Percentiles rank a stretch among this genome's conserved stretches.
These are phyloP conservation scores for Lampris incognitus DNA, from an alignment of 2,113 vertebrate species.

Conservation along the genomic window DNA sequence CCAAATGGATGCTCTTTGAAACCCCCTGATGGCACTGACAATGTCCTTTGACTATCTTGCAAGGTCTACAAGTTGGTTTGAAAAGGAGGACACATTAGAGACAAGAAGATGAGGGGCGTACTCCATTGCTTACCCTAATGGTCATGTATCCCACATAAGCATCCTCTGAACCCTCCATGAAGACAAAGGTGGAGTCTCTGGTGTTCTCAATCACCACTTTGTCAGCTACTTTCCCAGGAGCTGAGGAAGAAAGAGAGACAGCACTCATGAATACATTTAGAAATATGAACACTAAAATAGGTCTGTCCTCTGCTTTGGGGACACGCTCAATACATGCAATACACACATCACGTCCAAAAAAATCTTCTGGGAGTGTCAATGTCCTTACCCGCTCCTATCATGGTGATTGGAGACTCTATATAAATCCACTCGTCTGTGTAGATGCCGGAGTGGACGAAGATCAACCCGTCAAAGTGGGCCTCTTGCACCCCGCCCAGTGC, in stretches of 20 bases:
- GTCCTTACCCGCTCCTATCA: conserved; percentile 97
- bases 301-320: background rate
- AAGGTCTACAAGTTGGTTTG: background rate
- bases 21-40: background rate
- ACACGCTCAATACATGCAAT: conserved; percentile 44
- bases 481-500: conserved; percentile 98
- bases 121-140: conserved; percentile 88
- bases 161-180: conserved; percentile 99
- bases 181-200: conserved; percentile 99
- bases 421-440: conserved; percentile 99
- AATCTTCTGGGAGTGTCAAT: background rate
- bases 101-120: background rate
- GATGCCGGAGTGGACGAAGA: conserved; percentile 99
- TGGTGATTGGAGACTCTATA: conserved; percentile 99
- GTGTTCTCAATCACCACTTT: conserved; percentile 97
- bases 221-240: conserved; percentile 93
- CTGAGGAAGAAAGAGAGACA: conserved; percentile 75
- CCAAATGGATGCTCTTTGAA: background rate
- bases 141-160: conserved; percentile 99
- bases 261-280: conserved; percentile 38
- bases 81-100: background rate
- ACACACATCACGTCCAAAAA: background rate
- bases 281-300: conserved; percentile 2
- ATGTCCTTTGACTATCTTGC: background rate
- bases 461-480: conserved; percentile 98